These are phyloP conservation scores for Pygmarrhopalites habei DNA, from an alignment of 1,140 invertebrate genomes.

Conservation along the genomic window DNA sequence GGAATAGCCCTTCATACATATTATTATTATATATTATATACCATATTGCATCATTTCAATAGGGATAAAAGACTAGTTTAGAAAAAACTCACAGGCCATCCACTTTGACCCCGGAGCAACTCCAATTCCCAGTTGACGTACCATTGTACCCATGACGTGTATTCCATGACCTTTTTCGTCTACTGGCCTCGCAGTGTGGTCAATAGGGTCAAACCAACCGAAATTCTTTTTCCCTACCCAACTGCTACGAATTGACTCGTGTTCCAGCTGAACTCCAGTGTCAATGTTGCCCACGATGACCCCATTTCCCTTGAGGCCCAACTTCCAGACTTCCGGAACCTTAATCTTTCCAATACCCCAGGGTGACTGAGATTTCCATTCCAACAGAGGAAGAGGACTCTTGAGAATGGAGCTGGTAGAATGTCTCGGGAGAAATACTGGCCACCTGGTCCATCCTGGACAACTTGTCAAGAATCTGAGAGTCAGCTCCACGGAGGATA, in stretches of 20 bases:
- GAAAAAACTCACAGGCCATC: no score
- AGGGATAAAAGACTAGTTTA: no score
- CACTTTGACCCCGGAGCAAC: constrained; percentile 21
- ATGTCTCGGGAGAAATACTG: neutral
- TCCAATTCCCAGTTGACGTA: constrained; percentile 12
- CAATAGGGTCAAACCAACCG: constrained; percentile 21
- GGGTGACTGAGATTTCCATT: neutral
- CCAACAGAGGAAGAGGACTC: neutral
- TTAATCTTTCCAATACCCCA: constrained; percentile 6
- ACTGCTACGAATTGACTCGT: constrained; percentile 1
- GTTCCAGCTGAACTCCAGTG: constrained; percentile 16
- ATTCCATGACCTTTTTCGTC: constrained; percentile 22
- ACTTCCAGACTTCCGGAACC: neutral
- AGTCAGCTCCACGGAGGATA: neutral
- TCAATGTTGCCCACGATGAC: constrained; percentile 4
- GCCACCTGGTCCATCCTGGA: neutral
- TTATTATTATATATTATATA: no score
- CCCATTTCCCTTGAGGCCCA: neutral
- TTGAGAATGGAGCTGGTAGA: neutral
- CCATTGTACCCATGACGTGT: constrained; percentile 19
- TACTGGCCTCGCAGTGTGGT: neutral
- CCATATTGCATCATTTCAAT: no score
- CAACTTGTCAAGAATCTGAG: neutral
- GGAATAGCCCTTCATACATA: no score
- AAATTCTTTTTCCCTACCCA: constrained; percentile 4